A percentile compares a stretch with the other conserved stretches of the same genome.
Conservation (phyloP, 2,797 vertebrate genomes). For the Parambassis ranga region DNA sequence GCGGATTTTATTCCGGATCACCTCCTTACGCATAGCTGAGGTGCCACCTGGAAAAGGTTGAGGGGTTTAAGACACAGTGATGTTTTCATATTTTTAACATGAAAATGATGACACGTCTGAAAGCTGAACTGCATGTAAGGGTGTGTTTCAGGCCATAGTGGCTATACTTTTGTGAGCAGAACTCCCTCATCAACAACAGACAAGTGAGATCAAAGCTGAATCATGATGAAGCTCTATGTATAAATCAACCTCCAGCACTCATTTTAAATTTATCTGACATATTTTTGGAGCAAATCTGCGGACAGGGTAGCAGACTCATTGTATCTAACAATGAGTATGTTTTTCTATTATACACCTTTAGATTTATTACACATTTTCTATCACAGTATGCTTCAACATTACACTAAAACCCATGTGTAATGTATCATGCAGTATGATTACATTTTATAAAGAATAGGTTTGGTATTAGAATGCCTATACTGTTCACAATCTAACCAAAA, state of each 20-base stretch:
- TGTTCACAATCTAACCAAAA: background rate
- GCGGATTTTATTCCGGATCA: constrained; percentile 95
- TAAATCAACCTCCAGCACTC: constrained; percentile 4
- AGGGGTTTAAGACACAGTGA: constrained; percentile 5
- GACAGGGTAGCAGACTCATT: background rate
- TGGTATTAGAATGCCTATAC: no score
- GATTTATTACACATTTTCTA: no score
- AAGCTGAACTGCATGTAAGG: no score
- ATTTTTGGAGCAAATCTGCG: no score
- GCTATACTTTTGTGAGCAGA: background rate
- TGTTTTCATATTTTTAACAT: no score
- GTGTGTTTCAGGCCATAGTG: background rate
- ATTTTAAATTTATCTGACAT: constrained; percentile 1
- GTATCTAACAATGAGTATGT: no score
- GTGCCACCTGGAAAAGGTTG: constrained; percentile 77
- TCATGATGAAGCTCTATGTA: background rate
- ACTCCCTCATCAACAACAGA: constrained; percentile 22
- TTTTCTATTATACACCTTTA: no score
- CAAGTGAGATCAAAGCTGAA: constrained; percentile 5
- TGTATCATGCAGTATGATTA: no score
- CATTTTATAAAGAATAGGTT: no score
- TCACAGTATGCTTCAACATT: no score
- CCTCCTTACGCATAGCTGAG: constrained; percentile 89
- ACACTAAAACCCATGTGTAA: no score
- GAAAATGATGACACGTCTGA: no score